Evolutionary conservation across 2,113 vertebrate genomes (phyloP).

Genomic region (Indicator indicator): DNA sequence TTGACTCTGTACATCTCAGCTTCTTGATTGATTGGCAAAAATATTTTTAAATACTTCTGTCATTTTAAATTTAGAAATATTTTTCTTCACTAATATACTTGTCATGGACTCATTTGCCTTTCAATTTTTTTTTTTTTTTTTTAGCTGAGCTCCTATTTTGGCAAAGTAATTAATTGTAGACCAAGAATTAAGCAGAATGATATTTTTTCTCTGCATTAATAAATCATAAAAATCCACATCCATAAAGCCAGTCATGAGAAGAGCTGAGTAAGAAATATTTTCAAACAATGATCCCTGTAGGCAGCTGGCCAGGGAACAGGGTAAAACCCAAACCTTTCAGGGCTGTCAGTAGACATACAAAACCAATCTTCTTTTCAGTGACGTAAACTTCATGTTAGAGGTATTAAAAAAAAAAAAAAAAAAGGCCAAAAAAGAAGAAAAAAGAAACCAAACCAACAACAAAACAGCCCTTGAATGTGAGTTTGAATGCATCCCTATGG

Average conservation of each 20-base stretch:
- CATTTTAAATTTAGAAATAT: neutral
- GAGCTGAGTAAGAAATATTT: neutral
- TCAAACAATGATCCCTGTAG: neutral
- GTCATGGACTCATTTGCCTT: neutral
- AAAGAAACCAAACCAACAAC: neutral
- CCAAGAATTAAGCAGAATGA: neutral
- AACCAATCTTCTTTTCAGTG: neutral
- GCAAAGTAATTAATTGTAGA: neutral
- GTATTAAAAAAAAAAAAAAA: neutral
- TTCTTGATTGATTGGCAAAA: neutral
- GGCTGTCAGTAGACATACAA: neutral
- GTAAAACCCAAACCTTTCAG: neutral
- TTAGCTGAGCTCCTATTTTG: neutral
- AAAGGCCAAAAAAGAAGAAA: no score
- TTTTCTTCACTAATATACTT: neutral
- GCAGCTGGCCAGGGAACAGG: neutral
- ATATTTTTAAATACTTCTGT: neutral
- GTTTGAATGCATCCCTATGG: no score
- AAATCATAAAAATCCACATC: neutral
- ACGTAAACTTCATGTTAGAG: rapidly evolving
- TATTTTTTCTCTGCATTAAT: neutral
- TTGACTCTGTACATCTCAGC: neutral
- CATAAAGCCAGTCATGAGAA: neutral
- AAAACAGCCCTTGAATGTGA: neutral
- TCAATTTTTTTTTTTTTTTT: neutral